phyloP scores from a whole-genome alignment of 35 echinoderm and acorn worm genomes.

The Stichopus chloronotus region DNA sequence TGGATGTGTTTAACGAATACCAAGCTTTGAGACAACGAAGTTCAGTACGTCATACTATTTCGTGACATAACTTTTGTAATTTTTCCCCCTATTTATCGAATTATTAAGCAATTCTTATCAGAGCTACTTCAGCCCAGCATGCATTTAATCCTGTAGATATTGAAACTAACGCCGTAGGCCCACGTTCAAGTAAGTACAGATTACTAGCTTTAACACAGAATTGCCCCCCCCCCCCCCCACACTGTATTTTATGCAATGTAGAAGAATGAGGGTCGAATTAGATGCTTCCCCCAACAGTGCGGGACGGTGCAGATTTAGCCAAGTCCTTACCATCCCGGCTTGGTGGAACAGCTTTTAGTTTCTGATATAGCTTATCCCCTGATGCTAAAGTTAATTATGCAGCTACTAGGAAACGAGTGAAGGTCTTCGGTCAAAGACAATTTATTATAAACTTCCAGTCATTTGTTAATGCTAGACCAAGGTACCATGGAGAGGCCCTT shows the following conservation, averaged over 20 bases:
- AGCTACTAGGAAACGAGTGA: background rate
- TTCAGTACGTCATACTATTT: too few species aligned
- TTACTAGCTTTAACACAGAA: background rate
- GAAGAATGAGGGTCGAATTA: too few species aligned
- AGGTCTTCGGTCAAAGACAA: background rate
- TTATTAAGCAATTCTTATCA: too few species aligned
- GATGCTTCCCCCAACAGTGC: background rate
- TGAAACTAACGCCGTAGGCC: background rate
- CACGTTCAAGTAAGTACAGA: background rate
- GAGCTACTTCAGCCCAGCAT: background rate
- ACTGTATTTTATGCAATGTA: constrained; percentile 13
- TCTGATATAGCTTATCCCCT: constrained; percentile 44
- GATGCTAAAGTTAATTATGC: background rate
- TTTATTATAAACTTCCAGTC: background rate
- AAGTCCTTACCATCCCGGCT: constrained; percentile 46
- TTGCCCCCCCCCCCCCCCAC: background rate
- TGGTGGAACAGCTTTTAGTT: constrained; percentile 35
- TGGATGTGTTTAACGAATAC: too few species aligned
- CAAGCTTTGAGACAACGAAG: too few species aligned
- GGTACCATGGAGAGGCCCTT: background rate
- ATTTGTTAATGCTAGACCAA: background rate
- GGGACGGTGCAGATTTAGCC: constrained; percentile 31
- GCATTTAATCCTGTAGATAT: background rate
- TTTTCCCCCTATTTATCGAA: too few species aligned
- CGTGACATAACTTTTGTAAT: too few species aligned